Percentiles rank a stretch among this genome's conserved stretches.
These are phyloP conservation scores for Periophthalmus magnuspinnatus DNA, from an alignment of 2,797 vertebrate genomes.

Conservation along the genomic window DNA sequence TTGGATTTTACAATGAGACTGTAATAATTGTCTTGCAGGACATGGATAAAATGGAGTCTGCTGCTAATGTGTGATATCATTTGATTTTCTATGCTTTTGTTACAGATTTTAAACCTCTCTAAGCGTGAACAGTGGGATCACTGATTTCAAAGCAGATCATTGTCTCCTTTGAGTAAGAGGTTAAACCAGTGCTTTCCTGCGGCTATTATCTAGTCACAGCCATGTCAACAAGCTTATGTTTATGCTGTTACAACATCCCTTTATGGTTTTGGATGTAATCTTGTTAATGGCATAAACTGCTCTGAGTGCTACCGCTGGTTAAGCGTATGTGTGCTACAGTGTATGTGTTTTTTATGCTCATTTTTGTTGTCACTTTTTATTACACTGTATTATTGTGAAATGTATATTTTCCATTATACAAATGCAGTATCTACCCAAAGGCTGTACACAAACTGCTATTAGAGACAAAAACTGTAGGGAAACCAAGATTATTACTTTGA, in stretches of 20 bases:
- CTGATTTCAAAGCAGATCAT: constrained; percentile 52
- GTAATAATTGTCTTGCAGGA: not conserved
- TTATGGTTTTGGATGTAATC: constrained; percentile 74
- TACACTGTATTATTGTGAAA: constrained; percentile 25
- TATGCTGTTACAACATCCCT: constrained; percentile 65
- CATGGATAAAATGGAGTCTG: constrained; percentile 22
- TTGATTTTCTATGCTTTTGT: constrained; percentile 30
- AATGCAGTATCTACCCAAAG: not conserved
- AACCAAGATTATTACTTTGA: no score
- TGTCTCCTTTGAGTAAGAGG: constrained; percentile 61
- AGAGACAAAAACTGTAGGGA: not conserved
- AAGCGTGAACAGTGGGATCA: constrained; percentile 26
- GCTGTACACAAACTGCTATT: not conserved
- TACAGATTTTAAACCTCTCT: constrained; percentile 25
- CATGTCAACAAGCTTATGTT: constrained; percentile 68
- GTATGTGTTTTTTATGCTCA: not conserved
- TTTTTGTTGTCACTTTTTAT: constrained; percentile 22
- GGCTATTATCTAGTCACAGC: constrained; percentile 57
- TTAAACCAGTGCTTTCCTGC: constrained; percentile 57
- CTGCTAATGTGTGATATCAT: constrained; percentile 35
- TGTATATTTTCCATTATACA: not conserved
- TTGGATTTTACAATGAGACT: not conserved
- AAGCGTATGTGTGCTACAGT: not conserved
- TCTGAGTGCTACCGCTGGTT: constrained; percentile 23
- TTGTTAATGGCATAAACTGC: constrained; percentile 71